Evolutionary conservation across 2,797 vertebrate genomes (phyloP).

Genomic region (Pelodytes ibericus): DNA sequence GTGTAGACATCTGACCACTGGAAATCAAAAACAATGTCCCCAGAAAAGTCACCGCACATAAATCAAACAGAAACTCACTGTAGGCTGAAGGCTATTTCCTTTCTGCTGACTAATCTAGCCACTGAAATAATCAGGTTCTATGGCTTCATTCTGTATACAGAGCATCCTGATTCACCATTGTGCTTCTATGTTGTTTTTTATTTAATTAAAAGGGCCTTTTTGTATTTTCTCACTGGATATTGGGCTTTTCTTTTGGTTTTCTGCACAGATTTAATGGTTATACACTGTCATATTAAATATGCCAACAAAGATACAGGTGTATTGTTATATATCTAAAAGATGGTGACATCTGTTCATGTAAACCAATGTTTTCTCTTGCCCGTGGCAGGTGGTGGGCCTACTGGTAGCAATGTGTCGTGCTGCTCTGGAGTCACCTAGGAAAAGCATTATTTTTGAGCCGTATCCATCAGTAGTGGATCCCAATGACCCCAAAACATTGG

Average conservation of each 20-base stretch:
- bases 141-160: neutral
- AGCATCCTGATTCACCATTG: no score
- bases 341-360: neutral
- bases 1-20: no score
- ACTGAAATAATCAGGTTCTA: neutral
- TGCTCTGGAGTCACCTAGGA: conserved; percentile 96
- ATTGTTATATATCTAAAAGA: neutral
- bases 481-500: conserved; percentile 96
- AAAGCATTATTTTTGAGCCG: conserved; percentile 98
- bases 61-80: no score
- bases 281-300: neutral
- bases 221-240: no score
- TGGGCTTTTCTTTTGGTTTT: no score
- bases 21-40: no score
- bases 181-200: no score
- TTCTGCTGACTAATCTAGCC: no score
- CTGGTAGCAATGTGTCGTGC: conserved; percentile 98
- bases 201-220: no score
- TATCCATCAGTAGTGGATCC: conserved; percentile 98
- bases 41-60: no score
- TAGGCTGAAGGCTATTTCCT: no score
- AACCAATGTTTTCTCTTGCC: neutral
- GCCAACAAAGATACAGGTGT: neutral
- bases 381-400: conserved; percentile 89
- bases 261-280: neutral